phyloP scores from a whole-genome alignment of 1,140 invertebrate species.

The Solen grandis region DNA sequence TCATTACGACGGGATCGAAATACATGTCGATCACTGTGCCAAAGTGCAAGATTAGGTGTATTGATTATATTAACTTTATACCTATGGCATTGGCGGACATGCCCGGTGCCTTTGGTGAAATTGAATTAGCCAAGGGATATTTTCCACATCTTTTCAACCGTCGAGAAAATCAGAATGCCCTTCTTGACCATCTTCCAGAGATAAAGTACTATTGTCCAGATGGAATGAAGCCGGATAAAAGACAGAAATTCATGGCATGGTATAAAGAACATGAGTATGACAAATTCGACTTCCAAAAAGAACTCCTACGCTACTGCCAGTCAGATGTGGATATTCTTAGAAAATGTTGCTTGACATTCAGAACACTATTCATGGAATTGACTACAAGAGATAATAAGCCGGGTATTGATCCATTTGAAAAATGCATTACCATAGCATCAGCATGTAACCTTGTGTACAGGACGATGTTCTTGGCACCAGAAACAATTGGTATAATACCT shows the following conservation, averaged over 20 bases:
- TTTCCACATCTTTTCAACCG: constrained; percentile 34
- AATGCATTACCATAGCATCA: constrained; percentile 53
- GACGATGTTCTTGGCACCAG: constrained; percentile 10
- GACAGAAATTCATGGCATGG: constrained; percentile 33
- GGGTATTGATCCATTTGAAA: constrained; percentile 46
- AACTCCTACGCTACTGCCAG: constrained; percentile 3
- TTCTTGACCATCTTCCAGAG: not conserved
- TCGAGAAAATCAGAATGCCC: not conserved
- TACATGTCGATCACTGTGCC: not conserved
- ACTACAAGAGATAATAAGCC: constrained; percentile 13
- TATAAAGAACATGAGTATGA: constrained; percentile 5
- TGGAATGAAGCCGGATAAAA: not conserved
- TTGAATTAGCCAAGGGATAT: constrained; percentile 31
- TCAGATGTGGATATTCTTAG: constrained; percentile 49
- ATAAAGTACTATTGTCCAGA: constrained; percentile 1
- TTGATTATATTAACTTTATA: constrained; percentile 40
- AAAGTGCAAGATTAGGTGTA: not conserved
- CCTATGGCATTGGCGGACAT: constrained; percentile 20
- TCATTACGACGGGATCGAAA: constrained; percentile 13
- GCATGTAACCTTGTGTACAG: constrained; percentile 47
- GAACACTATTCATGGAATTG: constrained; percentile 44
- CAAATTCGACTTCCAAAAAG: constrained; percentile 17
- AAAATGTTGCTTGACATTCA: constrained; percentile 45
- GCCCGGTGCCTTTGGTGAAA: constrained; percentile 22
- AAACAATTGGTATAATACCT: constrained; percentile 46